Conservation (phyloP, 92 coral and sea anemone genomes). For the Ricordea florida region DNA sequence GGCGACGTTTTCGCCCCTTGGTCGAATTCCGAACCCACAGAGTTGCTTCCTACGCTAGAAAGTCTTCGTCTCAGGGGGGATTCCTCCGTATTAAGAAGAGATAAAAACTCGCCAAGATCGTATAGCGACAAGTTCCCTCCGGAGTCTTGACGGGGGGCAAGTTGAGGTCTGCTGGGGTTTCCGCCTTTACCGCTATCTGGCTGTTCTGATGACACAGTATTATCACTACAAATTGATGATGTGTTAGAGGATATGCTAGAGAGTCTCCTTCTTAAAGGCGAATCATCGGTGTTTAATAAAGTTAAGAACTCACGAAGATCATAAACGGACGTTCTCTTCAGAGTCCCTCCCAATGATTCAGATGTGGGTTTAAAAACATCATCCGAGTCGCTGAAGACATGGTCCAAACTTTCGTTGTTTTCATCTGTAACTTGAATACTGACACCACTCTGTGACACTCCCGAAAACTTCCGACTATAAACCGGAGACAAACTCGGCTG, state of each 20-base stretch:
- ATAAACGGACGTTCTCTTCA: slow-evolving; percentile 70
- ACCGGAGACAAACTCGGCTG: too few species aligned
- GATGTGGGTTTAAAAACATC: slow-evolving; percentile 67
- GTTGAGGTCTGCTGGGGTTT: slow-evolving; percentile 38
- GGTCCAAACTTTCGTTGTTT: slow-evolving; percentile 36
- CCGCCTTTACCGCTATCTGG: neutral
- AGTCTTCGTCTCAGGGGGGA: slow-evolving; percentile 76
- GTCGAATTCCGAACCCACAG: too few species aligned
- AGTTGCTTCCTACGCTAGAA: too few species aligned
- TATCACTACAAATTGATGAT: slow-evolving; percentile 6
- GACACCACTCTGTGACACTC: slow-evolving; percentile 65
- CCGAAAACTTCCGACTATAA: slow-evolving; percentile 65
- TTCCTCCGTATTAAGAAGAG: slow-evolving; percentile 68
- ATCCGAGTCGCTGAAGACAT: slow-evolving; percentile 50
- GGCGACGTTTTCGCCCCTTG: too few species aligned
- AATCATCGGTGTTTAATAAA: slow-evolving; percentile 60
- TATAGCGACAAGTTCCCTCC: slow-evolving; percentile 67
- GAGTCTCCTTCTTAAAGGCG: slow-evolving; percentile 62
- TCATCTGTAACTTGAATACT: slow-evolving; percentile 69
- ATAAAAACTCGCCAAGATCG: slow-evolving; percentile 80
- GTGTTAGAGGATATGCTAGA: slow-evolving; percentile 47
- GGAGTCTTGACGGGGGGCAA: slow-evolving; percentile 77
- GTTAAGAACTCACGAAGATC: slow-evolving; percentile 71
- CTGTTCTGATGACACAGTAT: neutral
- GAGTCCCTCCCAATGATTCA: slow-evolving; percentile 11